These are phyloP conservation scores for Drosophila bunnanda DNA, from an alignment of 2,888 invertebrate species.

Conservation along the genomic window DNA sequence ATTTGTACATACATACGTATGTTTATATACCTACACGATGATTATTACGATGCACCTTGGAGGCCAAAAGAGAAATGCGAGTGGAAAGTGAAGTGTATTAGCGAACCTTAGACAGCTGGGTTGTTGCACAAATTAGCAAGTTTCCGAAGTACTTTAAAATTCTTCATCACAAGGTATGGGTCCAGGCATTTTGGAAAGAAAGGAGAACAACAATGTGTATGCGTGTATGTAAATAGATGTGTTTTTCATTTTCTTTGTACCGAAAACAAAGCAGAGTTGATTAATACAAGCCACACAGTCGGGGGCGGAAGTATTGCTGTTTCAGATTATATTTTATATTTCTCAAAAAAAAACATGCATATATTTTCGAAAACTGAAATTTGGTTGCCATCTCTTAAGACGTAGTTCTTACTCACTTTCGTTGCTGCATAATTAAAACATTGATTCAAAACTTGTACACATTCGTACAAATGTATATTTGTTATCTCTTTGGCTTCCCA, in stretches of 20 bases:
- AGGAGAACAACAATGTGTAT: conserved; percentile 26
- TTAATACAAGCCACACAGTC: conserved; percentile 28
- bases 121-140: conserved; percentile 3
- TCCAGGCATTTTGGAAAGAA: conserved; percentile 27
- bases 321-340: not conserved
- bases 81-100: conserved; percentile 44
- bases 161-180: not conserved
- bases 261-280: conserved; percentile 40
- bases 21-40: conserved; percentile 62
- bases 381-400: conserved; percentile 2
- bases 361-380: not conserved
- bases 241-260: conserved; percentile 32
- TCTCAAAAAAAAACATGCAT: not conserved
- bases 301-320: conserved; percentile 28
- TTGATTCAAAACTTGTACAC: not conserved
- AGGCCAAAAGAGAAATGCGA: conserved; percentile 49
- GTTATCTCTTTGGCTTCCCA: not conserved
- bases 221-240: conserved; percentile 35
- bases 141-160: conserved; percentile 4
- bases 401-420: conserved; percentile 20
- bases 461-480: too few species aligned
- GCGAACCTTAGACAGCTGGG: conserved; percentile 31
- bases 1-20: conserved; percentile 27
- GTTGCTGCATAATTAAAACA: not conserved
- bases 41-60: conserved; percentile 51